Base-by-base conservation (phyloP, 2,888 invertebrate genomes). In the Amphipyra berbera region DNA sequence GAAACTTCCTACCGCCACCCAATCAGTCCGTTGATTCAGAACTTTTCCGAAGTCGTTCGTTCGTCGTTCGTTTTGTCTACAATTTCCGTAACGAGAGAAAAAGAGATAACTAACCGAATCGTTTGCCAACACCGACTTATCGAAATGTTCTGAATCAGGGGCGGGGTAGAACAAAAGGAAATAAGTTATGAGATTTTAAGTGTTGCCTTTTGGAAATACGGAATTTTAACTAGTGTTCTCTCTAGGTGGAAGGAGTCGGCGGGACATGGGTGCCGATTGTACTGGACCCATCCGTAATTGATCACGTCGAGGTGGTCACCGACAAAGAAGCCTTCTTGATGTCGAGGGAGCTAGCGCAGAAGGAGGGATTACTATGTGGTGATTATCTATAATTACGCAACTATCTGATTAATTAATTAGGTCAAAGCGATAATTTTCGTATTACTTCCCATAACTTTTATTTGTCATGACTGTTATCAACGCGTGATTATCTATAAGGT, bases 251-350 rank as follows among this genome's bases (percentile, higher is more conserved):
- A 85, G 98, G 98, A 45, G 97, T 97, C 70, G 99, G 99, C 8
- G 99, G 99, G 85, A 98, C 98, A 89, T 99, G 99, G 88, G 91
- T 98, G 48, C 99, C 99, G 2, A 98, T 98, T 2, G 98, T 98
- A 14, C 92, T 98, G 68, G 97, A 97, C 90, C 96, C 96, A 49
- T 93, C 90, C 7, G 95, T 97, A 2, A 96, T 98, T 0, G 98
- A 99, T 88, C 89, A 94, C 57, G 98, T 98, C 98, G 93, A 97
- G 55, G 98, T 98, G 88, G 95, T 96, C 2, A 95, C 93, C 15
- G 99, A 99, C 85, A 94, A 95, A 68, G 97, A 97, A 68, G 96
- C 98, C 0, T 96, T 99, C 55, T 93, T 95, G 10, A 97, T 97
- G 96, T 96, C 98, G 0, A 95, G 98, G 63, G 95, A 97, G 70